Evolutionary conservation across 2,113 vertebrate species (phyloP).

Genomic region (Emydocephalus ijimae): DNA sequence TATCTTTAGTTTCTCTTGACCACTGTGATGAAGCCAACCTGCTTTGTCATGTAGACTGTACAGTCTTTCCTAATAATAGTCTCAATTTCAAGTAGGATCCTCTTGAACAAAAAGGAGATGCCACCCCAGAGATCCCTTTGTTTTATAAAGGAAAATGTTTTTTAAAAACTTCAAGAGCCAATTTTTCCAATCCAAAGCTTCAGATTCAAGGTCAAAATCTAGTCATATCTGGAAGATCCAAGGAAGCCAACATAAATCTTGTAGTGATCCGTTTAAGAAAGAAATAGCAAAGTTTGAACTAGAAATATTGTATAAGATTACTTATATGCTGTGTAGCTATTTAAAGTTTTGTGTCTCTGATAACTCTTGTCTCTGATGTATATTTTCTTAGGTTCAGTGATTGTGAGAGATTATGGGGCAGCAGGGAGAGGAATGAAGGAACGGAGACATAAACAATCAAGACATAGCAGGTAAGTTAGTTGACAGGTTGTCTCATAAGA

Average conservation of each 20-base stretch:
- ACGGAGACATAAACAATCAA: neutral
- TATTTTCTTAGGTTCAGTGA: neutral
- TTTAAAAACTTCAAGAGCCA: neutral
- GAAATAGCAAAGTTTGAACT: neutral
- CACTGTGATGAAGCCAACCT: neutral
- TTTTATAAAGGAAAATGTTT: neutral
- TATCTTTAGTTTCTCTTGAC: neutral
- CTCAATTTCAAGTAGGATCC: neutral
- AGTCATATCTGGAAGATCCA: neutral
- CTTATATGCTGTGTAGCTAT: neutral
- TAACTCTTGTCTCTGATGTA: neutral
- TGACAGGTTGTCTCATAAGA: neutral
- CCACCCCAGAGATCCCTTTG: neutral
- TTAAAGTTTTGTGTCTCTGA: neutral
- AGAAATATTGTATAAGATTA: neutral
- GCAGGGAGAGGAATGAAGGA: neutral
- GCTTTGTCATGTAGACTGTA: neutral
- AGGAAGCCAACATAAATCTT: neutral
- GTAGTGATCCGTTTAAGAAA: neutral
- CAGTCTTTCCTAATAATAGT: neutral
- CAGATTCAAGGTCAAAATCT: neutral
- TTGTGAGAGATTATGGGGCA: neutral
- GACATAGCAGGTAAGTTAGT: neutral
- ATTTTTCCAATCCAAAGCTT: neutral
- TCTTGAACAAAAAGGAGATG: neutral